Evolutionary conservation across 1,140 invertebrate genomes (phyloP).

Genomic region (Teleopsis dalmanni): DNA sequence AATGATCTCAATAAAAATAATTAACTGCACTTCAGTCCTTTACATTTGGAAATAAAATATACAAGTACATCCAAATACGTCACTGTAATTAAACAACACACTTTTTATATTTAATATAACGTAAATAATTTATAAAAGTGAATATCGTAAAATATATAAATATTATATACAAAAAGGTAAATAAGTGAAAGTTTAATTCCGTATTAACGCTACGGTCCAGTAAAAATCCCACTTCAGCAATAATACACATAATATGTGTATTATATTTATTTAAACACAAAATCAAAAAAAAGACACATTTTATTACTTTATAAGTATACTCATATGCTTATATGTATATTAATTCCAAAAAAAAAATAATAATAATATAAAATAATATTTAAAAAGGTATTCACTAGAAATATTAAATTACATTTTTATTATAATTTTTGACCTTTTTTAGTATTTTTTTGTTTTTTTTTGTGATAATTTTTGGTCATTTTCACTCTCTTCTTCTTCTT

Average conservation of each 20-base stretch:
- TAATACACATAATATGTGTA: neutral
- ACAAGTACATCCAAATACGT: no score
- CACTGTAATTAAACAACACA: no score
- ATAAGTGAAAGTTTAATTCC: slow-evolving; percentile 43
- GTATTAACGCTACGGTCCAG: slow-evolving; percentile 23
- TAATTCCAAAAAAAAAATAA: neutral
- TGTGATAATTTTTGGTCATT: neutral
- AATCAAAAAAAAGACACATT: neutral
- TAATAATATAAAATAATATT: slow-evolving; percentile 15
- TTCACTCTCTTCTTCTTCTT: neutral
- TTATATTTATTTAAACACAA: slow-evolving; percentile 1
- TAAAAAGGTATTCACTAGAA: no score
- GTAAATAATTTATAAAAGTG: no score
- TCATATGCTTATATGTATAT: neutral
- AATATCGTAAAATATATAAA: slow-evolving; percentile 7
- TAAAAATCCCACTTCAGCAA: slow-evolving; percentile 8
- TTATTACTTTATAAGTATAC: neutral
- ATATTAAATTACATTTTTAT: slow-evolving; percentile 18
- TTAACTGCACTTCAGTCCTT: no score
- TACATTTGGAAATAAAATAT: no score
- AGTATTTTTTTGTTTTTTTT: neutral
- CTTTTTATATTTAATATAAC: no score
- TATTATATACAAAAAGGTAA: slow-evolving; percentile 1
- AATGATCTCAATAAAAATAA: no score
- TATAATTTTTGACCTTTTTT: slow-evolving; percentile 11